Base-by-base conservation (phyloP, 2,888 invertebrate species). In the Lysandra bellargus region DNA sequence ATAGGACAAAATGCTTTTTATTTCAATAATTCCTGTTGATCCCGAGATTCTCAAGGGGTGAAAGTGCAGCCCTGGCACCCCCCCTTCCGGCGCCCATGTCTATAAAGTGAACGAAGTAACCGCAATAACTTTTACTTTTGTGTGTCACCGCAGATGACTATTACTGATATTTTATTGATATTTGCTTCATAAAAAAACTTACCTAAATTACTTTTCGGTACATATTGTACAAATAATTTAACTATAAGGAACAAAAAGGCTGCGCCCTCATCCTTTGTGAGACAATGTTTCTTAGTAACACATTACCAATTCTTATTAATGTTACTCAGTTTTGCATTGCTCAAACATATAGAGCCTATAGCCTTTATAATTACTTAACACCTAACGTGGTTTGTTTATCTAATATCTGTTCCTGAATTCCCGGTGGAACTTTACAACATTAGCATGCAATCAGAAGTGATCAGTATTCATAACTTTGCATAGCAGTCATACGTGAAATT, bases 401-500 rank as follows among this genome's bases (percentile, higher is more conserved):
- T 69, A 14, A 69, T 69, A 69, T 69, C 14, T 33, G 33, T 69
- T 69, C 33, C 33, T 69, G 33, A 69, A 69, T 69, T 33, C 69
- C 33, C 69, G 30, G 14, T 33, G 69, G 69, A 33, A 69, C 33
- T 69, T 69, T 4, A 9, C 37, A 33, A 69, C 30, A 37, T 69
- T 69, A 14, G 17, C 14, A 69, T 69, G 69, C 69, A 69, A 69
- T 69, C 69, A 69, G 33, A 69, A 14, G 33, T 33, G 33, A 37
- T 69, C 14, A 69, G 69, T 69, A 69, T 69, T 69, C 69, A 69
- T 33, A 17, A 17, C 14, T 4, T 69, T 37, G 69, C 69, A 33
- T 69, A 33, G 69, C 69, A 69, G 33, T 69, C 33, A 69, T 17
- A 69, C 69, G 69, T 69, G 69, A 69, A 69, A 69, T 69, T 9